Conservation (phyloP, 2,888 invertebrate species). For the Neria commutata region DNA sequence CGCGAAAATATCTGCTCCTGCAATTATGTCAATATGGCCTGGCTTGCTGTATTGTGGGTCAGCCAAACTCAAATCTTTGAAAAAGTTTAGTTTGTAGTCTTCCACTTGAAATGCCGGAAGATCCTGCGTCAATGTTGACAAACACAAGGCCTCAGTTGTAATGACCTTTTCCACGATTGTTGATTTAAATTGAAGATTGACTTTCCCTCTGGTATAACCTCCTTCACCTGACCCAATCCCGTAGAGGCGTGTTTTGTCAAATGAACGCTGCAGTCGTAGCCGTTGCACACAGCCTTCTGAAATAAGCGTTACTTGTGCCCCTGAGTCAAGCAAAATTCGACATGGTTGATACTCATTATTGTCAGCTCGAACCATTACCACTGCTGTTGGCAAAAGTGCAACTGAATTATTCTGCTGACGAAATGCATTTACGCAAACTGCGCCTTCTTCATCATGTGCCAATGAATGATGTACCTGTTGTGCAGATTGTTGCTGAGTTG, state of each 20-base stretch:
- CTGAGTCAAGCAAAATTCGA: slow-evolving; percentile 20
- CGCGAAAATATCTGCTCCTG: slow-evolving; percentile 9
- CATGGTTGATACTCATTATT: slow-evolving; percentile 15
- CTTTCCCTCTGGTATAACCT: slow-evolving; percentile 16
- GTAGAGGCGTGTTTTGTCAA: slow-evolving; percentile 20
- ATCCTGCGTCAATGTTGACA: slow-evolving; percentile 19
- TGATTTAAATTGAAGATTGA: slow-evolving; percentile 11
- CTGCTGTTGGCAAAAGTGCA: slow-evolving; percentile 23
- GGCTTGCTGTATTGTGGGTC: neutral
- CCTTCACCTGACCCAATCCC: slow-evolving; percentile 19
- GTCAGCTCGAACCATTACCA: slow-evolving; percentile 16
- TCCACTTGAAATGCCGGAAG: slow-evolving; percentile 11
- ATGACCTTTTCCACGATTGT: neutral
- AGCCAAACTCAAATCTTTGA: slow-evolving; percentile 16
- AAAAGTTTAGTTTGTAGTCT: slow-evolving; percentile 6
- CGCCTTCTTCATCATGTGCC: no score
- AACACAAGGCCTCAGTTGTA: slow-evolving; percentile 14
- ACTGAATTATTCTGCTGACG: no score
- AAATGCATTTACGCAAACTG: no score
- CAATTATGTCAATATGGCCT: slow-evolving; percentile 10
- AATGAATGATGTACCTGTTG: slow-evolving; percentile 6
- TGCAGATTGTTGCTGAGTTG: no score
- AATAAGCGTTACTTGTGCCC: slow-evolving; percentile 21
- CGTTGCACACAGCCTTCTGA: slow-evolving; percentile 25
- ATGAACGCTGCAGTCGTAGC: slow-evolving; percentile 11